These are phyloP conservation scores for Meloidogyne floridensis DNA, from an alignment of 1,140 invertebrate genomes.

Conservation along the genomic window DNA sequence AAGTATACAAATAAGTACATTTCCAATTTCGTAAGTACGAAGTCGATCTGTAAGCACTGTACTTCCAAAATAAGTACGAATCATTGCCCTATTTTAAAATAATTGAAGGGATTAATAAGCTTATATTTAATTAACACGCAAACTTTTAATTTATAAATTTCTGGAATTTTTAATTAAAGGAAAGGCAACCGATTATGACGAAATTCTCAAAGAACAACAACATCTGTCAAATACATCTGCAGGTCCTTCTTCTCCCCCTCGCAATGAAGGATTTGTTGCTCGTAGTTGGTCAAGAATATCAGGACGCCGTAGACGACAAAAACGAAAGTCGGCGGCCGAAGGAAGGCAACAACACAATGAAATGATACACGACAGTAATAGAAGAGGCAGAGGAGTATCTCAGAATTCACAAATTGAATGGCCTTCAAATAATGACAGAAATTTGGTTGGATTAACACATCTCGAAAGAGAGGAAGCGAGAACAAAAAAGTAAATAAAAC, in stretches of 20 bases:
- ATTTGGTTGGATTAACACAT: not conserved
- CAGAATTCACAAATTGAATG: not conserved
- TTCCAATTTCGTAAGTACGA: too few species aligned
- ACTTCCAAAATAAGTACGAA: too few species aligned
- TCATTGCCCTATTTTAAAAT: too few species aligned
- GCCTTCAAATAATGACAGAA: not conserved
- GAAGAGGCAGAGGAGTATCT: not conserved
- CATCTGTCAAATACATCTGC: not conserved
- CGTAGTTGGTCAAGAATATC: slow-evolving; percentile 23
- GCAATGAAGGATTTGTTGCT: not conserved
- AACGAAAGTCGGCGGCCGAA: not conserved
- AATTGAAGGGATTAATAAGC: too few species aligned
- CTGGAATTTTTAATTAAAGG: not conserved
- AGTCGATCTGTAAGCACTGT: too few species aligned
- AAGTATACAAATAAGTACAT: too few species aligned
- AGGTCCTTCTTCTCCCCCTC: not conserved
- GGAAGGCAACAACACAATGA: not conserved
- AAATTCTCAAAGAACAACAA: not conserved
- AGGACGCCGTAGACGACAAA: slow-evolving; percentile 4
- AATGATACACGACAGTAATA: not conserved
- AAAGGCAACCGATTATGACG: not conserved
- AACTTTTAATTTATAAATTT: not conserved
- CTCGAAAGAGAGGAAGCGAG: not conserved
- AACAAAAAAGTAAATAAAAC: not conserved
- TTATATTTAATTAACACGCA: too few species aligned